Evolutionary conservation across 2,797 vertebrate genomes (phyloP).

Genomic region (Neosalanx taihuensis): DNA sequence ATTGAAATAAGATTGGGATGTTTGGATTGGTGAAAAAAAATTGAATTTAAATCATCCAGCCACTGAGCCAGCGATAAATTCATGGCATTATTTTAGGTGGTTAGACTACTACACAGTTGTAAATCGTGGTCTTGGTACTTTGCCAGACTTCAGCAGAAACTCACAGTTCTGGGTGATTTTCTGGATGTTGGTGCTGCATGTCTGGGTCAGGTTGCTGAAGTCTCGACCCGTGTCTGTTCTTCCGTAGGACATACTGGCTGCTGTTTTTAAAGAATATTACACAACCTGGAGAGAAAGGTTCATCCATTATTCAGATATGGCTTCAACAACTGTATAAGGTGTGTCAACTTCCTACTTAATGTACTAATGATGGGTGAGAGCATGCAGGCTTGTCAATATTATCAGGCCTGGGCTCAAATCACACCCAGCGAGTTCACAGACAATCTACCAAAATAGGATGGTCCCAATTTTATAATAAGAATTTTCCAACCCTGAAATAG

Average conservation of each 20-base stretch:
- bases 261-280: no score
- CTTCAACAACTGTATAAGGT: no score
- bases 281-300: no score
- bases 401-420: background rate
- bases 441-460: background rate
- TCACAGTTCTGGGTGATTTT: slow-evolving; percentile 89
- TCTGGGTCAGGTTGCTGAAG: slow-evolving; percentile 82
- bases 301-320: no score
- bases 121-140: background rate
- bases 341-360: no score
- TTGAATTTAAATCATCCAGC: background rate
- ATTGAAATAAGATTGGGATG: no score
- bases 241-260: slow-evolving; percentile 69
- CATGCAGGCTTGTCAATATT: background rate
- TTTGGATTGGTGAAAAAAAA: background rate
- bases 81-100: no score
- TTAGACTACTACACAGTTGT: no score
- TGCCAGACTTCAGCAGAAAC: slow-evolving; percentile 34
- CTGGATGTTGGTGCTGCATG: slow-evolving; percentile 86
- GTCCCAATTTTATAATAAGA: background rate
- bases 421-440: background rate
- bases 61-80: background rate
- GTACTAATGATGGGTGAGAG: background rate
- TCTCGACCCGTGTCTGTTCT: slow-evolving; percentile 73
- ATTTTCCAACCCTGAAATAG: no score